These are phyloP conservation scores for Nasalis larvatus DNA, from an alignment of 2,113 vertebrate genomes.

Conservation along the genomic window DNA sequence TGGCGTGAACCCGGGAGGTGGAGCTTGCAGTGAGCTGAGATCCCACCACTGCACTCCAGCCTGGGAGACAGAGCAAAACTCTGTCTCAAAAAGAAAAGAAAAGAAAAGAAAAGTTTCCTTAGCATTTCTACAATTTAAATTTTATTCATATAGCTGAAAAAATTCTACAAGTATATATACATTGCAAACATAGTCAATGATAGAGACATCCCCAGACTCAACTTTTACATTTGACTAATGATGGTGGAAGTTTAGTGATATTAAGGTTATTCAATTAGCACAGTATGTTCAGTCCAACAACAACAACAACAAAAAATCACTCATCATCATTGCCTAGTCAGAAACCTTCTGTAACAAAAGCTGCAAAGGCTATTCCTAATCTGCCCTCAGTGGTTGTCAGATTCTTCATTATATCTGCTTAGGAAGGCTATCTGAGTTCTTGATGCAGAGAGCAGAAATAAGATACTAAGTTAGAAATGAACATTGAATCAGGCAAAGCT, in stretches of 20 bases:
- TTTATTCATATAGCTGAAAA: slow-evolving; percentile 3
- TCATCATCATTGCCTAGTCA: background rate
- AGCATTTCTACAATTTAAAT: background rate
- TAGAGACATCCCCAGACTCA: background rate
- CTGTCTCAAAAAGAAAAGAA: too few species aligned
- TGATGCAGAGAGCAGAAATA: background rate
- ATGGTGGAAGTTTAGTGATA: background rate
- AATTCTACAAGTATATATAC: background rate
- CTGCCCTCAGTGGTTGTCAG: background rate
- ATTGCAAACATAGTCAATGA: background rate
- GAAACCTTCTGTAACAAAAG: background rate
- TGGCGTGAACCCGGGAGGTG: too few species aligned
- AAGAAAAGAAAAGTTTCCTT: background rate
- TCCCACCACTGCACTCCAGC: too few species aligned
- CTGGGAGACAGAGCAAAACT: too few species aligned
- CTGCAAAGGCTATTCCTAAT: background rate
- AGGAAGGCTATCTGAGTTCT: background rate
- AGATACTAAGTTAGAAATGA: background rate
- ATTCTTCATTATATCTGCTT: background rate
- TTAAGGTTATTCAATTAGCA: background rate
- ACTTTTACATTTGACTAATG: background rate
- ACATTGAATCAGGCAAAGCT: background rate
- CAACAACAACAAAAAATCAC: too few species aligned
- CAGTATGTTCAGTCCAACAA: background rate
- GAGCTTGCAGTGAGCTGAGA: too few species aligned